These are phyloP conservation scores for Ameiurus melas DNA, from an alignment of 2,113 vertebrate genomes.

Conservation along the genomic window DNA sequence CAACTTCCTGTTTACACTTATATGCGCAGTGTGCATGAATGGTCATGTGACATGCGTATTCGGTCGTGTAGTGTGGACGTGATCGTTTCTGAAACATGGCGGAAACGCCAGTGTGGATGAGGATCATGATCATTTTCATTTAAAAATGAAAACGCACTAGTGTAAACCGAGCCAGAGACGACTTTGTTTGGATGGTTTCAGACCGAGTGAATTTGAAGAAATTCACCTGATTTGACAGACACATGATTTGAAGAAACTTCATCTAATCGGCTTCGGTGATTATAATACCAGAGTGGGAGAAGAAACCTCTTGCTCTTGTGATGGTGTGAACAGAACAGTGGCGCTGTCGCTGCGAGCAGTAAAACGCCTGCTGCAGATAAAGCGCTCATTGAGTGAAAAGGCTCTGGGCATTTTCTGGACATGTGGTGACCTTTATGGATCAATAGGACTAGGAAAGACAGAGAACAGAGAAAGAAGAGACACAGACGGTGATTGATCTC, in stretches of 20 bases:
- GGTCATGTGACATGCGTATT: too few relatives aligned
- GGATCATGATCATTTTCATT: too few relatives aligned
- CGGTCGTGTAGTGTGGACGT: too few relatives aligned
- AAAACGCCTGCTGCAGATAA: background rate
- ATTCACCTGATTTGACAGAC: too few relatives aligned
- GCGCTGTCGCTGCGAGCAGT: background rate
- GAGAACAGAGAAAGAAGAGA: background rate
- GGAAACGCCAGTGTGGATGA: too few relatives aligned
- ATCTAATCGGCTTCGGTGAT: background rate
- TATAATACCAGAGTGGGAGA: background rate
- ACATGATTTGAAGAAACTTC: background rate
- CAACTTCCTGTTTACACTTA: too few relatives aligned
- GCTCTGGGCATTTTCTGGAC: slow-evolving; percentile 14
- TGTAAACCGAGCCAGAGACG: background rate
- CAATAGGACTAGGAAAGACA: background rate
- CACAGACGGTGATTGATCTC: too few relatives aligned
- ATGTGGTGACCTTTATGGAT: slow-evolving; percentile 25
- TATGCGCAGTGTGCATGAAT: too few relatives aligned
- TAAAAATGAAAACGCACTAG: too few relatives aligned
- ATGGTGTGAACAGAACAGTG: background rate
- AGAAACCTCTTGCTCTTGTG: background rate
- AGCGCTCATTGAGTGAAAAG: slow-evolving; percentile 1
- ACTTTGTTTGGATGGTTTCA: background rate
- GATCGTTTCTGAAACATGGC: too few relatives aligned
- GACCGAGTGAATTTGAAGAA: background rate